Evolutionary conservation across 2,888 invertebrate genomes (phyloP), one percentile per base, ranked within the genome.

Genomic region (Agonopterix arenella): DNA sequence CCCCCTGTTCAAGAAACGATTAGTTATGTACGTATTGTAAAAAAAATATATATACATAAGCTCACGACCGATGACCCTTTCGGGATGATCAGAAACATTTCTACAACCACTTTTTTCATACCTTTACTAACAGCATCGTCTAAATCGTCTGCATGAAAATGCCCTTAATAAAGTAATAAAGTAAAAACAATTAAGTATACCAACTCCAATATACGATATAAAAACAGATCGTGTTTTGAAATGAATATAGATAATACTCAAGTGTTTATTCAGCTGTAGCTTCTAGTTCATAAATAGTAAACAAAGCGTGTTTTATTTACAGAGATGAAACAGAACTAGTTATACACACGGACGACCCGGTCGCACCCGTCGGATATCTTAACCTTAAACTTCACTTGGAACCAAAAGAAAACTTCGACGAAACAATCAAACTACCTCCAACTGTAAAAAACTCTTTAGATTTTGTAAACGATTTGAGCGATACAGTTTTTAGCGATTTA

Each of bases 311-410:
- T 42, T 36, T 37, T 48, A 55, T 60, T 62, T 57, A 58, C 86
- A 96, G 96, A 73, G 96, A 96, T 80, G 94, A 96, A 66, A 93
- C 93, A 64, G 96, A 98, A 90, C 92, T 94, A 66, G 93, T 98
- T 52, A 92, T 96, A 60, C 97, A 97, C 76, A 94, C 98, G 16
- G 94, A 96, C 66, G 97, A 98, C 90, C 94, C 96, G 2, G 94
- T 99, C 70, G 97, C 98, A 36, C 96, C 98, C 7, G 98, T 98
- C 49, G 98, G 97, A 37, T 99, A 97, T 80, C 90, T 99, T 52
- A 97, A 96, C 80, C 92, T 99, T 62, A 94, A 95, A 81, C 83
- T 98, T 55, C 94, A 94, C 67, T 89, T 98, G 66, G 94, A 95
- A 82, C 75, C 90, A 48, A 94, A 94, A 80, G 84, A 91, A 13